Conservation (phyloP, 2,888 invertebrate genomes). For the Stramonita haemastoma region DNA sequence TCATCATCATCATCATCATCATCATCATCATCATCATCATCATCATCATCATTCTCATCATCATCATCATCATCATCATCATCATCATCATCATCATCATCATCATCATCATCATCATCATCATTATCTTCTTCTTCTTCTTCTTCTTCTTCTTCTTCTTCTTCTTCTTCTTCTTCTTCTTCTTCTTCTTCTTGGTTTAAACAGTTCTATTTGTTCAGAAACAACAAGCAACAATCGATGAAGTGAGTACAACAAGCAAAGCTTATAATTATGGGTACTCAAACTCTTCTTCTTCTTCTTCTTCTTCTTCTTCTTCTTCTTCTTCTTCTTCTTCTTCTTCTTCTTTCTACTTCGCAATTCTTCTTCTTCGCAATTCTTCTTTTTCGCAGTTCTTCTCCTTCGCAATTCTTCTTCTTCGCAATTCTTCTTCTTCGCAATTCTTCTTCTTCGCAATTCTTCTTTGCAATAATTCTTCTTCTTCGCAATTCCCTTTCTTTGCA, state of each 20-base stretch:
- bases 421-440: too few relatives aligned
- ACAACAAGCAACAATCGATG: too few relatives aligned
- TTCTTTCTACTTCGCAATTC: too few relatives aligned
- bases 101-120: not conserved
- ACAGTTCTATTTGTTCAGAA: too few relatives aligned
- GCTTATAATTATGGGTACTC: too few relatives aligned
- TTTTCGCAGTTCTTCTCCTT: too few relatives aligned
- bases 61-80: not conserved
- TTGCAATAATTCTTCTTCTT: too few relatives aligned
- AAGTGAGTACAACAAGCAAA: too few relatives aligned
- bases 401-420: too few relatives aligned
- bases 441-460: too few relatives aligned
- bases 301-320: constrained; percentile 5
- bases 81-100: not conserved
- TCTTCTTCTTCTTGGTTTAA: not conserved
- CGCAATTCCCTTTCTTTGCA: too few relatives aligned
- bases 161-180: constrained; percentile 7
- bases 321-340: constrained; percentile 6
- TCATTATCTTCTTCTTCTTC: not conserved
- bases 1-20: not conserved
- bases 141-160: not conserved
- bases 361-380: too few relatives aligned
- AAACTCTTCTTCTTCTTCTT: constrained; percentile 10
- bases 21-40: not conserved
- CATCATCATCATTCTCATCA: not conserved